Conservation (phyloP, 2,797 vertebrate genomes). For the Crocodylus rhombifer region DNA sequence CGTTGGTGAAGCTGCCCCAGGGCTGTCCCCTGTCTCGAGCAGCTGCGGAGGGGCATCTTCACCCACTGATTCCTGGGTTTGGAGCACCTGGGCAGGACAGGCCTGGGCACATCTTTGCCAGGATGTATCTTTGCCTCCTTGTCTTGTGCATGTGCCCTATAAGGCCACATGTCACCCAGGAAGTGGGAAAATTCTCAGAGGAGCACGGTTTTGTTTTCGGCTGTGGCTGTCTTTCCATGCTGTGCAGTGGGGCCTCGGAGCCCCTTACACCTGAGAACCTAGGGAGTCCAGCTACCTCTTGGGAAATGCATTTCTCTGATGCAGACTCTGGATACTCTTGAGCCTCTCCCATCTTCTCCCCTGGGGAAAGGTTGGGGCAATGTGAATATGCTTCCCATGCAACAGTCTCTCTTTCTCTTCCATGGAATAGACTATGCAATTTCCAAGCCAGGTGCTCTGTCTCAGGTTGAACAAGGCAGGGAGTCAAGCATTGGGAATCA, state of each 20-base stretch:
- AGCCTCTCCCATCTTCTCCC: fast-evolving
- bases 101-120: too few relatives aligned
- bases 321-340: not conserved
- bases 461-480: slow-evolving; percentile 80
- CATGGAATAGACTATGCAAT: slow-evolving; percentile 82
- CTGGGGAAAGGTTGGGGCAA: not conserved
- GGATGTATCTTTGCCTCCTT: too few relatives aligned
- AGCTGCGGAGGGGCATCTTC: too few relatives aligned
- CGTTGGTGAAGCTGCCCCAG: too few relatives aligned
- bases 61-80: too few relatives aligned
- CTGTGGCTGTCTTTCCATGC: not conserved
- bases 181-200: not conserved
- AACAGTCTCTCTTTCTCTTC: not conserved
- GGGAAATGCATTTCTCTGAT: not conserved
- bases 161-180: not conserved
- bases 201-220: not conserved
- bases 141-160: too few relatives aligned
- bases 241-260: not conserved
- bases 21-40: too few relatives aligned
- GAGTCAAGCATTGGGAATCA: slow-evolving; percentile 66
- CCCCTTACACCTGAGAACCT: not conserved
- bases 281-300: fast-evolving
- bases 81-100: too few relatives aligned
- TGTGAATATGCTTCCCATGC: fast-evolving
- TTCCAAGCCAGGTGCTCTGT: slow-evolving; percentile 83